A percentile compares a stretch with the other conserved stretches of the same genome.
Conservation (phyloP, 1,140 invertebrate genomes). For the Mactra quadrangularis region DNA sequence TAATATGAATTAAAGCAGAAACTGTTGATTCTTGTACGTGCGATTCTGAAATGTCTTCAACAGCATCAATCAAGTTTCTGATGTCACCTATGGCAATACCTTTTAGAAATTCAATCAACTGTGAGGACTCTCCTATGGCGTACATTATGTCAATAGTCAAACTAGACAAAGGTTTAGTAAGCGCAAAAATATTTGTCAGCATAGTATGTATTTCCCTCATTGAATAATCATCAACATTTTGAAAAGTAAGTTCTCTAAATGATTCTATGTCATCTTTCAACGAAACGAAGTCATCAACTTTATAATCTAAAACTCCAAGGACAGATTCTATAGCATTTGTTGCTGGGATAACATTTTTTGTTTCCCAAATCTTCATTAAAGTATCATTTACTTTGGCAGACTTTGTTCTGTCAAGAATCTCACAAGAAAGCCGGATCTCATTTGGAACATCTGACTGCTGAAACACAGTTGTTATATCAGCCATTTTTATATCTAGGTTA, state of each 20-base stretch:
- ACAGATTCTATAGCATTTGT: neutral
- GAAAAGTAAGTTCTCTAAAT: neutral
- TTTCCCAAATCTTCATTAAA: conserved; percentile 8
- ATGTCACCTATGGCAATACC: conserved; percentile 66
- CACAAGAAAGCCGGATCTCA: neutral
- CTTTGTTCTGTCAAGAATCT: neutral
- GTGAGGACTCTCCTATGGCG: conserved; percentile 14
- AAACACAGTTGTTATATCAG: conserved; percentile 7
- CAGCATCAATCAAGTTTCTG: conserved; percentile 71
- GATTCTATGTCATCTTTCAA: neutral
- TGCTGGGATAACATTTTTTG: neutral
- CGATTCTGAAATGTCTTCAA: conserved; percentile 66
- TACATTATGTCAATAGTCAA: conserved; percentile 18
- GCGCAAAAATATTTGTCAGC: neutral
- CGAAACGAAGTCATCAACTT: neutral
- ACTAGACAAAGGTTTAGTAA: neutral
- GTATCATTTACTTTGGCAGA: neutral
- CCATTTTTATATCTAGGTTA: neutral
- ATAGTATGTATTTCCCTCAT: neutral
- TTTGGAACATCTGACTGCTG: neutral
- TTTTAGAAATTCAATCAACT: conserved; percentile 65
- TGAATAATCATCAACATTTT: neutral
- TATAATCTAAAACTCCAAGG: neutral
- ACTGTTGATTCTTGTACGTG: conserved; percentile 59
- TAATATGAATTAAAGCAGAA: conserved; percentile 8